Conservation (phyloP, 2,113 vertebrate genomes). For the Strix aluco region DNA sequence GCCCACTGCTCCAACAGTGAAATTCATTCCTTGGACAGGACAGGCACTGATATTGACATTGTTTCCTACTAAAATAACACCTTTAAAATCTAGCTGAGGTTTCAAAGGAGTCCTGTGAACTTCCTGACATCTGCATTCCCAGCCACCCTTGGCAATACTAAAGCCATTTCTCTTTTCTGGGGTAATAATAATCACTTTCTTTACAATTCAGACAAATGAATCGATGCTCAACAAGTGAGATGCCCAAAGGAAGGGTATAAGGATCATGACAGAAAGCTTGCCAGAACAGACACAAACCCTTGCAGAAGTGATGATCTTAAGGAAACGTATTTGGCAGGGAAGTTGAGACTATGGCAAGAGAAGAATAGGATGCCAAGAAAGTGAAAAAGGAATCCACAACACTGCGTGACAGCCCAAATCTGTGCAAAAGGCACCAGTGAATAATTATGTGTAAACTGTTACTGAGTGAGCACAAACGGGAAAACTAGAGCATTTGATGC, state of each 20-base stretch:
- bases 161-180: neutral
- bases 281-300: neutral
- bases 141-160: neutral
- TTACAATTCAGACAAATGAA: neutral
- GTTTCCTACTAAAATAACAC: neutral
- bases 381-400: neutral
- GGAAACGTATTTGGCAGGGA: neutral
- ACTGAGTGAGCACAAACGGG: rapidly evolving
- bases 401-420: neutral
- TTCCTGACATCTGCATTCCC: neutral
- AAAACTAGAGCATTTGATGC: neutral
- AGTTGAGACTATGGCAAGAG: neutral
- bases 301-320: neutral
- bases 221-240: neutral
- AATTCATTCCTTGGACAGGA: neutral
- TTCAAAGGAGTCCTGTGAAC: neutral
- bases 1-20: neutral
- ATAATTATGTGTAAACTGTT: neutral
- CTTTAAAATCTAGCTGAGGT: neutral
- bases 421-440: neutral
- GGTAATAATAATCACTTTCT: neutral
- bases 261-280: neutral
- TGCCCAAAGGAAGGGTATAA: neutral
- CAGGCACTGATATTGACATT: neutral
- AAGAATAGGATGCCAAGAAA: neutral